Evolutionary conservation across 2,113 vertebrate species (phyloP), one percentile per base, ranked within the genome.

Genomic region (Panthera uncia): DNA sequence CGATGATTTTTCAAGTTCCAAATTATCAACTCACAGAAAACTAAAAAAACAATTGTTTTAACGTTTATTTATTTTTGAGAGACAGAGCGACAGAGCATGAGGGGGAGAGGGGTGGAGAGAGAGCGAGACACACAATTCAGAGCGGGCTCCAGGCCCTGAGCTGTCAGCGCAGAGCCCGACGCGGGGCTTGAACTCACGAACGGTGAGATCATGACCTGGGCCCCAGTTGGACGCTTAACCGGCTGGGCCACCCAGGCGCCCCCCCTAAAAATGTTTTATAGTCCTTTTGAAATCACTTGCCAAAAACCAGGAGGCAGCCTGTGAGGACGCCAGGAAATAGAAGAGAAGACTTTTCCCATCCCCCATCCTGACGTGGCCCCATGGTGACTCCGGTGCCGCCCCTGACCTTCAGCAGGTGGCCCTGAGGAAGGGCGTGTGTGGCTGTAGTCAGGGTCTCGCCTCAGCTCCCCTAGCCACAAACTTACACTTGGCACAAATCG

Each of bases 391-490:
- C 0, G 3, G 52, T 3, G 19, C 88, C 33, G 55, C 0, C 33
- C 0, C 0, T 3, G 12, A 4, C 31, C 52, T n/a, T 31, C 10
- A 74, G 27, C 3, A 5, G 45, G 57, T 5, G 23, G 48, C 10
- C 23, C 0, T 2, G 2, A 16, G 27, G 50, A 69, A 29, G 33
- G 69, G 38, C 0, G 0, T 14, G 0, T 2, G 0, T 18, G 1
- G 4, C 4, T 36, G 36, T 15, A 1, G 21, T 27, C 27, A 3
- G 52, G 15, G 33, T 41, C 83, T 55, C 12, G 4, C 52, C 25
- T 21, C 33, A 1, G 45, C 41, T 27, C 21, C 82, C 41, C 11
- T 11, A 4, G 27, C 57, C 36, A 48, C 68, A 33, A 48, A 41
- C 36, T 23, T 50, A 27, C 55, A 76, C n/a, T 10, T 1, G 38